A percentile compares a stretch with the other conserved stretches of the same genome.
Evolutionary conservation across 2,113 vertebrate genomes (phyloP).

Genomic region (Phocoena sinus): DNA sequence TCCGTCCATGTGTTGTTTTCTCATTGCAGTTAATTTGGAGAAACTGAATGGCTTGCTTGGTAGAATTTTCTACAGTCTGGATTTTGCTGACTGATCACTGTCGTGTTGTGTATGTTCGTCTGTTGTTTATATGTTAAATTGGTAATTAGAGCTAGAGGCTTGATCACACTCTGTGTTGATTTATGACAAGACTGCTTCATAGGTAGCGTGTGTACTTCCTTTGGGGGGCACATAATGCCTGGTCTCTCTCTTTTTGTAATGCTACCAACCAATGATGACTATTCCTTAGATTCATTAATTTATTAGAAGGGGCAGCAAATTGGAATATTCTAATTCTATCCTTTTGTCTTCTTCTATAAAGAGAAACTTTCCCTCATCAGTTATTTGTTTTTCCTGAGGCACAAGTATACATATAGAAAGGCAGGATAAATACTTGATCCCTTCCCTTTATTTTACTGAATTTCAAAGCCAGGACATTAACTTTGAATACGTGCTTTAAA

Average conservation of each 20-base stretch:
- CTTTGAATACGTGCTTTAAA: not conserved
- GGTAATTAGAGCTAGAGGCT: not conserved
- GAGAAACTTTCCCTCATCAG: not conserved
- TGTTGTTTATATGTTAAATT: not conserved
- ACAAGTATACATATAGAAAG: not conserved
- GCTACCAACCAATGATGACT: not conserved
- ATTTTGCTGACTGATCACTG: not conserved
- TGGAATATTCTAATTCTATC: not conserved
- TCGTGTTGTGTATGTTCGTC: not conserved
- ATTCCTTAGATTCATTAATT: not conserved
- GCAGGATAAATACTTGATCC: not conserved
- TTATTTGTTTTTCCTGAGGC: not conserved
- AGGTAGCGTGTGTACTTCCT: not conserved
- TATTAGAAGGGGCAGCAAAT: not conserved
- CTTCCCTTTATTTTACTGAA: not conserved
- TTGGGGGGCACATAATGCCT: not conserved
- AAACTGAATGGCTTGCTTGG: not conserved
- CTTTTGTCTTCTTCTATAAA: not conserved
- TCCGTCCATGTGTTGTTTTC: not conserved
- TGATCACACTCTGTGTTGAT: not conserved
- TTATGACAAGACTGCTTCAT: not conserved
- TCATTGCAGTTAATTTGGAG: not conserved
- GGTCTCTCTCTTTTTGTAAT: not conserved
- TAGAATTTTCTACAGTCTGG: not conserved
- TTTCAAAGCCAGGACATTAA: not conserved